Evolutionary conservation across 2,113 vertebrate species (phyloP), one percentile per base, ranked within the genome.

Genomic region (Thalassarche chlororhynchos): DNA sequence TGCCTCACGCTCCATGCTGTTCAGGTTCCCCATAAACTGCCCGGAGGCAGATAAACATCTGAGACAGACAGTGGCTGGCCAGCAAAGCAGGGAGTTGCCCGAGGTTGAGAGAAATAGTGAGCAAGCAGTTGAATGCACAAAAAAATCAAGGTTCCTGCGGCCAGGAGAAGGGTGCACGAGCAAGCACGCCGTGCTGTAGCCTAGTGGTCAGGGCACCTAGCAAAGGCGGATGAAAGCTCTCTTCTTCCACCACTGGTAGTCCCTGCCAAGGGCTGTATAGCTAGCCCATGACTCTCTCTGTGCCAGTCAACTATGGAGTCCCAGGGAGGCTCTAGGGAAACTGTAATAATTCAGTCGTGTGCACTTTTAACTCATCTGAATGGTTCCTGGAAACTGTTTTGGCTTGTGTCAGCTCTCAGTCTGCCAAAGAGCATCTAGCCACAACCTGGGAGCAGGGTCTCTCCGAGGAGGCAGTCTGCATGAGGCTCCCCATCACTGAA

Each of bases 131-230:
- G 31, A 10, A 69, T 11, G 24, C 25, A n/a, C 36, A 79, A 34
- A 87, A 75, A 4, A 16, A 6, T 36, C 24, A 61, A 7, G 16
- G 36, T 17, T 95, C 6, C 44, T 71, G 42, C 15, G 25, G 25
- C 21, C 44, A 78, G 38, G 38, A 78, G 16, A 25, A 90, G 3
- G 8, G 13, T 5, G 19, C 17, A 65, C 1, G 29, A 88, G 23
- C 12, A 57, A 79, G 28, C 2, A 17, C 1, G 2, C 4, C 0
- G 0, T 29, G 24, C 31, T 70, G 10, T 58, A 83, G 71, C n/a
- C 11, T 42, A 4, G 8, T 2, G 16, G 18, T 29, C 34, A 49
- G 32, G 10, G 20, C 17, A 64, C 10, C 28, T 40, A n/a, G 52
- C 0, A 0, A 76, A 32, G 57, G 49, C 0, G 2, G 15, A 44